phyloP scores from a whole-genome alignment of 1,140 invertebrate genomes.

The Eciton burchellii region DNA sequence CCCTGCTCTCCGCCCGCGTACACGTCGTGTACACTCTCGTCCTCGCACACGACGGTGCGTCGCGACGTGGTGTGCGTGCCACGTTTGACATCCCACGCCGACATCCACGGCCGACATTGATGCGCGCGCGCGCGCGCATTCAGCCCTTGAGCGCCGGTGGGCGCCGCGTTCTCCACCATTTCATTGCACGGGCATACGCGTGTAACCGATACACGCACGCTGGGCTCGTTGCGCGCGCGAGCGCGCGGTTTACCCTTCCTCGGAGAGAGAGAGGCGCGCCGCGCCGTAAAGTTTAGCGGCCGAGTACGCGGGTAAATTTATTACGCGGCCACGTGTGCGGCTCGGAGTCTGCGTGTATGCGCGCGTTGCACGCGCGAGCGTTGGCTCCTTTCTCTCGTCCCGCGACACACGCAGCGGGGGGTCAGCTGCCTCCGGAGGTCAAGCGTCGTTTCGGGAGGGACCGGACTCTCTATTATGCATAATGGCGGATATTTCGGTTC shows the following conservation, averaged over 20 bases:
- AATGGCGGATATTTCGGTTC: conserved; percentile 75
- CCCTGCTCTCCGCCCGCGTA: conserved; percentile 5
- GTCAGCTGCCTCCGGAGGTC: conserved; percentile 63
- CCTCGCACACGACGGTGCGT: background rate
- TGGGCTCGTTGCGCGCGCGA: background rate
- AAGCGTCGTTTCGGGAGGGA: conserved; percentile 69
- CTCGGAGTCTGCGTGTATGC: background rate
- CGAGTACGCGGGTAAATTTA: conserved; percentile 40
- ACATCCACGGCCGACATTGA: background rate
- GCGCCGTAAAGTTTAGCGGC: conserved; percentile 32
- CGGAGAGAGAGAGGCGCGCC: too few species aligned
- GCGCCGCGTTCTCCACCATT: conserved; percentile 5
- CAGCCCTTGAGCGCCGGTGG: conserved; percentile 8
- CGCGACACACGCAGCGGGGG: background rate
- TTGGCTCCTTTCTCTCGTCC: conserved; percentile 16
- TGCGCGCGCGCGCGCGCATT: background rate
- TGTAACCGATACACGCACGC: background rate
- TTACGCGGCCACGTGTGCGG: background rate
- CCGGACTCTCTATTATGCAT: conserved; percentile 74
- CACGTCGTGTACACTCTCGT: conserved; percentile 9
- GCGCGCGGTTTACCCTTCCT: conserved; percentile 4
- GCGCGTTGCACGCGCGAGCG: conserved; percentile 1
- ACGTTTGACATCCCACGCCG: background rate
- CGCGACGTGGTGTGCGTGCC: background rate
- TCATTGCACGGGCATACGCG: background rate